Conservation (phyloP, 2,113 vertebrate genomes). For the Xenopus borealis region DNA sequence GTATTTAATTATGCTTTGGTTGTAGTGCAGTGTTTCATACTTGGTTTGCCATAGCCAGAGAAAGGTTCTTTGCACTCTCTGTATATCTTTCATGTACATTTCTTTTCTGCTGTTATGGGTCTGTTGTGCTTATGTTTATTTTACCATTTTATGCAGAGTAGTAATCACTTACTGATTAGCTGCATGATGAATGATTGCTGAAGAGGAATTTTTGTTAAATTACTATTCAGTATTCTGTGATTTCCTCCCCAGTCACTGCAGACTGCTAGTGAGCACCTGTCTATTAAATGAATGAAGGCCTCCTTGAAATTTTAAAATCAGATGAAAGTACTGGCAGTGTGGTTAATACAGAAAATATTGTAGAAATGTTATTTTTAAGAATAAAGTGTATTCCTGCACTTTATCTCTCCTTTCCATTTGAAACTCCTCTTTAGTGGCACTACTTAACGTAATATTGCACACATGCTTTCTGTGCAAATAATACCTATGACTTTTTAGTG, state of each 20-base stretch:
- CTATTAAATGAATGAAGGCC: neutral
- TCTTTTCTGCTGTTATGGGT: neutral
- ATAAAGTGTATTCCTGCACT: too few relatives aligned
- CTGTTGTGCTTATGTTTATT: neutral
- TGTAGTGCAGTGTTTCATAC: too few relatives aligned
- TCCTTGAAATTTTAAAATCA: neutral
- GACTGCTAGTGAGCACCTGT: slow-evolving; percentile 9
- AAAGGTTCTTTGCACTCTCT: neutral
- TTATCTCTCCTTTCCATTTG: too few relatives aligned
- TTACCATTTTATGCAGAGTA: slow-evolving; percentile 6
- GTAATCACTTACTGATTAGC: slow-evolving; percentile 36
- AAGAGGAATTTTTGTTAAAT: slow-evolving; percentile 29
- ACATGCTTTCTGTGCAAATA: too few relatives aligned
- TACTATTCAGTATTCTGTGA: slow-evolving; percentile 16
- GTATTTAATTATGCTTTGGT: too few relatives aligned
- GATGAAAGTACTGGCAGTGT: neutral
- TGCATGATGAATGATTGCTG: slow-evolving; percentile 16
- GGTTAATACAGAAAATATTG: neutral
- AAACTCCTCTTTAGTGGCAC: too few relatives aligned
- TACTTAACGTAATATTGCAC: too few relatives aligned
- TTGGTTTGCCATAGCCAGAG: too few relatives aligned
- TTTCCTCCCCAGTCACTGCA: neutral
- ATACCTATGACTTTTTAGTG: too few relatives aligned
- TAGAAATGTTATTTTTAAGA: too few relatives aligned
- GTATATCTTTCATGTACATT: neutral